Conservation (phyloP, 2,797 vertebrate species). For the Philypnodon macrostomus region DNA sequence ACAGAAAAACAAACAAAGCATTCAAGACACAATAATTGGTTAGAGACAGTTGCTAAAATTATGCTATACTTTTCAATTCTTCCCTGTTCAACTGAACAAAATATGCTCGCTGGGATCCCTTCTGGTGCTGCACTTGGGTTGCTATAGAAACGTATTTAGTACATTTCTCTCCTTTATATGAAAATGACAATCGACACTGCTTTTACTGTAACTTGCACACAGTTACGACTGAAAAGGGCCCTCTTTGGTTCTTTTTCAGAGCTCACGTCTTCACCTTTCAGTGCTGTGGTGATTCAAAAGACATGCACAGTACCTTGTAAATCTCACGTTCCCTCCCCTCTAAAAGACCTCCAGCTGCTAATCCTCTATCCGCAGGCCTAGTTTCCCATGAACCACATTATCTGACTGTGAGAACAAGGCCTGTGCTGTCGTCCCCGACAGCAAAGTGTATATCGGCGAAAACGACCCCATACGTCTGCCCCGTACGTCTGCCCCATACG, state of each 20-base stretch:
- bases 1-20: too few relatives aligned
- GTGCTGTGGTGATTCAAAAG: constrained; percentile 9
- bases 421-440: too few relatives aligned
- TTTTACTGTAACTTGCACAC: neutral
- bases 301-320: constrained; percentile 1
- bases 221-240: neutral
- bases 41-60: too few relatives aligned
- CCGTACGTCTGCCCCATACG: too few relatives aligned
- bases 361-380: constrained; percentile 33
- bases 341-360: constrained; percentile 27
- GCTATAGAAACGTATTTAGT: constrained; percentile 3
- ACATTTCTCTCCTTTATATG: neutral
- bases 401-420: constrained; percentile 24
- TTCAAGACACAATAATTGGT: too few relatives aligned
- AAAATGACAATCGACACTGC: neutral
- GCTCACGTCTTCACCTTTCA: neutral
- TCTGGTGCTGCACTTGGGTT: neutral
- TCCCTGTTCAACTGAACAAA: neutral
- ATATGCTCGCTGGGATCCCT: neutral
- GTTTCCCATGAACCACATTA: constrained; percentile 31
- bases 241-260: neutral
- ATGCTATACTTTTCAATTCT: neutral
- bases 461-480: too few relatives aligned
- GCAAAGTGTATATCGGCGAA: too few relatives aligned
- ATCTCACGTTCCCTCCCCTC: neutral